Conservation (phyloP, 2,113 vertebrate species). For the Sebastes schlegelii region DNA sequence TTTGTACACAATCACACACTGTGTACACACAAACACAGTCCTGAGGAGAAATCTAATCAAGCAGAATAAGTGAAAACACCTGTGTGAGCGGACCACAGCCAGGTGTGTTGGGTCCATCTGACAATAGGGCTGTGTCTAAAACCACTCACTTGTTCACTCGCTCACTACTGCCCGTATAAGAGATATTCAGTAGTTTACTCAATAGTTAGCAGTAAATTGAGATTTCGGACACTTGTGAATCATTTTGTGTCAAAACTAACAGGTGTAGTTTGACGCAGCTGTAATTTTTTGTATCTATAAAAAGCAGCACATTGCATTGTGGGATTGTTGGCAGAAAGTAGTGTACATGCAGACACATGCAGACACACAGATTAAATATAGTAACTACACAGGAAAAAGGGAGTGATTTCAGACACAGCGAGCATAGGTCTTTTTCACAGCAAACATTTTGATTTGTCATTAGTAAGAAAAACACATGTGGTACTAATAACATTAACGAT, state of each 20-base stretch:
- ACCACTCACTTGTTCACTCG: neutral
- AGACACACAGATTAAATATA: neutral
- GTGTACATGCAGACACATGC: neutral
- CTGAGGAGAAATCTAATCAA: neutral
- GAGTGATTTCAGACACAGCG: neutral
- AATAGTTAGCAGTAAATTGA: neutral
- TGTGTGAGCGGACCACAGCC: neutral
- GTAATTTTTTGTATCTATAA: neutral
- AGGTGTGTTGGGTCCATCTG: neutral
- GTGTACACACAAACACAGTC: neutral
- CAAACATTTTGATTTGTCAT: neutral
- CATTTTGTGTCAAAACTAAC: neutral
- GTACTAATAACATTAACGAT: neutral
- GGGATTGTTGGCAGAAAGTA: too few relatives aligned
- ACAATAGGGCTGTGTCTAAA: neutral
- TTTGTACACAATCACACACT: neutral
- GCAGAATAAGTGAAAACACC: neutral
- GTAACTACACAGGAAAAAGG: neutral
- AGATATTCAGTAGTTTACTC: neutral
- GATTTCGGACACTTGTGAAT: neutral
- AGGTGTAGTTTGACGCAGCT: neutral
- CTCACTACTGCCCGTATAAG: neutral
- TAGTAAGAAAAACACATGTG: neutral
- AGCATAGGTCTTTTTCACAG: neutral
- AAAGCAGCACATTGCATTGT: neutral